phyloP scores from a whole-genome alignment of 1,140 invertebrate genomes.

The Sweltsa coloradensis region DNA sequence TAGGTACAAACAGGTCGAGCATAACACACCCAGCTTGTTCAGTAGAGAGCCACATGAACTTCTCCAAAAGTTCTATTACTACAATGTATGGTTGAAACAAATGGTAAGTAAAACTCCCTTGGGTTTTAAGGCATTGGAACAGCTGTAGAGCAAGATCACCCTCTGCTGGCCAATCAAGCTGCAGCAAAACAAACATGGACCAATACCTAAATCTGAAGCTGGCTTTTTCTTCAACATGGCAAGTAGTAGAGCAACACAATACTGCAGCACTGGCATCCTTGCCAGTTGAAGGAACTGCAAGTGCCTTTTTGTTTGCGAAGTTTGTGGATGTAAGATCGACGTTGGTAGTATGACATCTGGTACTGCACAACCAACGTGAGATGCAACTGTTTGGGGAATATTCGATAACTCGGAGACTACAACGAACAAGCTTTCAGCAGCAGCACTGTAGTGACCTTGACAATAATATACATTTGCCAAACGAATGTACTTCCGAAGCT shows the following conservation, averaged over 20 bases:
- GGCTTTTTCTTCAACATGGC: constrained; percentile 19
- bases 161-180: constrained; percentile 75
- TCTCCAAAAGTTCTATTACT: constrained; percentile 80
- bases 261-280: constrained; percentile 62
- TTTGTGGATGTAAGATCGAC: neutral
- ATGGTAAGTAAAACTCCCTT: constrained; percentile 65
- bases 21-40: constrained; percentile 61
- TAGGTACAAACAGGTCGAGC: no score
- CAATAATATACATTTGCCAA: constrained; percentile 5
- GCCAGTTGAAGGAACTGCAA: constrained; percentile 67
- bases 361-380: constrained; percentile 3
- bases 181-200: constrained; percentile 73
- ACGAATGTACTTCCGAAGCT: neutral
- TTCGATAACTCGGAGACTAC: constrained; percentile 20
- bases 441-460: constrained; percentile 1
- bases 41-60: constrained; percentile 75
- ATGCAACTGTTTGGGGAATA: constrained; percentile 51
- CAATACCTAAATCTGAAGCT: constrained; percentile 54
- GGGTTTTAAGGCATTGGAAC: constrained; percentile 58
- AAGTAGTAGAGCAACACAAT: constrained; percentile 59
- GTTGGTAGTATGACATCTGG: constrained; percentile 1
- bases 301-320: constrained; percentile 35
- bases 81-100: constrained; percentile 65
- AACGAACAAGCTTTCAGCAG: neutral
- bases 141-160: constrained; percentile 41